phyloP scores from a whole-genome alignment of 1,140 invertebrate species.

The Propsilocerus akamusi region DNA sequence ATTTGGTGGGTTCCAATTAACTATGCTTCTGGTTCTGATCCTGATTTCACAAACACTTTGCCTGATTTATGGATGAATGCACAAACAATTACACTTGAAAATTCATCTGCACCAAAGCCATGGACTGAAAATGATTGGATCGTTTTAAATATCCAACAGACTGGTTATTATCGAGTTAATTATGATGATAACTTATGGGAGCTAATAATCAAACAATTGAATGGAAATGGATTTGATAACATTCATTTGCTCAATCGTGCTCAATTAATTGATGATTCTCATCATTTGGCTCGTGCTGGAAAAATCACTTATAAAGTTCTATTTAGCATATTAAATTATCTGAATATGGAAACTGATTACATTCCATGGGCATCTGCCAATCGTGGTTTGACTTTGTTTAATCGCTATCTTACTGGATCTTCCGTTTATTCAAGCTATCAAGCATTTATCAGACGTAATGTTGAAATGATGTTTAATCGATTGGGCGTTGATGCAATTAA shows the following conservation, averaged over 20 bases:
- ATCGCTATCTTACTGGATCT: background rate
- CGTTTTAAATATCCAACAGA: background rate
- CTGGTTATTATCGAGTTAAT: slow-evolving; percentile 33
- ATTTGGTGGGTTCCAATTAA: slow-evolving; percentile 20
- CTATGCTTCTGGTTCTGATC: slow-evolving; percentile 4
- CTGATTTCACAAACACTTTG: slow-evolving; percentile 11
- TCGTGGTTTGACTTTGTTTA: background rate
- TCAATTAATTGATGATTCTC: slow-evolving; percentile 51
- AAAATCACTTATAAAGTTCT: slow-evolving; percentile 22
- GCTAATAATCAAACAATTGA: slow-evolving; percentile 22
- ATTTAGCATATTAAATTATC: slow-evolving; percentile 27
- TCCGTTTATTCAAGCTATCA: background rate
- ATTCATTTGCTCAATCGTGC: slow-evolving; percentile 48
- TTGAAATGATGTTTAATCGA: slow-evolving; percentile 16
- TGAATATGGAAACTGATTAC: slow-evolving; percentile 29
- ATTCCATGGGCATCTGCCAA: slow-evolving; percentile 16
- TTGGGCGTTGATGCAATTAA: slow-evolving; percentile 19
- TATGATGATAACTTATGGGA: slow-evolving; percentile 32
- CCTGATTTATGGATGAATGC: slow-evolving; percentile 13
- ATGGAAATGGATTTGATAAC: slow-evolving; percentile 13
- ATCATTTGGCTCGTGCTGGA: slow-evolving; percentile 36
- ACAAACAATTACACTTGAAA: background rate
- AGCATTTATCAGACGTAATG: slow-evolving; percentile 12
- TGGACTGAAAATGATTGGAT: slow-evolving; percentile 13
- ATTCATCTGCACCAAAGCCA: slow-evolving; percentile 12